A percentile compares a stretch with the other conserved stretches of the same genome.
Conservation (phyloP, 2,888 invertebrate species). For the Agrochola lota region DNA sequence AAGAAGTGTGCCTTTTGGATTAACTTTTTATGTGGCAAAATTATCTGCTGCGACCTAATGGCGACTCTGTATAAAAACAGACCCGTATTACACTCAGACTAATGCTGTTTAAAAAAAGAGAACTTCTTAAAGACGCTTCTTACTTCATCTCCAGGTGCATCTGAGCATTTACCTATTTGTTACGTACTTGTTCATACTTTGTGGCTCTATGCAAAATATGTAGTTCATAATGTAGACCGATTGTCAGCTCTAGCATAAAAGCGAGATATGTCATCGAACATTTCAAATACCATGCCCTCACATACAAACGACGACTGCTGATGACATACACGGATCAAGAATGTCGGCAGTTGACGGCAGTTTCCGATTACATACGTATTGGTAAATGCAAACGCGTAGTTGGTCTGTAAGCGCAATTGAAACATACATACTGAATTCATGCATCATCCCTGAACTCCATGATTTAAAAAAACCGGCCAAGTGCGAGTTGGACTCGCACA, state of each 20-base stretch:
- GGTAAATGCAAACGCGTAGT: too few species aligned
- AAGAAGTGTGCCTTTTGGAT: slow-evolving; percentile 12
- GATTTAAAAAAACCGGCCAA: too few species aligned
- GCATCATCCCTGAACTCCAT: neutral
- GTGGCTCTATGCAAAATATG: neutral
- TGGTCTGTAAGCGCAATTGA: neutral
- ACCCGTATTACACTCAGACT: slow-evolving; percentile 35
- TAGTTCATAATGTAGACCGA: neutral
- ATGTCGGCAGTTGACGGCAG: neutral
- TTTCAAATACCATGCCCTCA: neutral
- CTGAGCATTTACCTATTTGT: neutral
- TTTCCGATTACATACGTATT: neutral
- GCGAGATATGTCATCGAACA: neutral
- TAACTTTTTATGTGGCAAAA: neutral
- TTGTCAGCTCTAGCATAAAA: neutral
- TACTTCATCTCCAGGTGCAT: neutral
- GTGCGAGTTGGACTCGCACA: too few species aligned
- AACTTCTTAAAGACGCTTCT: slow-evolving; percentile 24
- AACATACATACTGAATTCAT: neutral
- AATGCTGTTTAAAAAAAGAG: slow-evolving; percentile 49
- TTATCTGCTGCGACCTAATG: slow-evolving; percentile 44
- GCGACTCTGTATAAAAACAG: slow-evolving; percentile 45
- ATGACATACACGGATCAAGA: neutral
- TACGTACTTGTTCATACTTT: neutral
- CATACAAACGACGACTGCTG: neutral